phyloP scores from a whole-genome alignment of 2,797 vertebrate species.

The Clarias pachynema region DNA sequence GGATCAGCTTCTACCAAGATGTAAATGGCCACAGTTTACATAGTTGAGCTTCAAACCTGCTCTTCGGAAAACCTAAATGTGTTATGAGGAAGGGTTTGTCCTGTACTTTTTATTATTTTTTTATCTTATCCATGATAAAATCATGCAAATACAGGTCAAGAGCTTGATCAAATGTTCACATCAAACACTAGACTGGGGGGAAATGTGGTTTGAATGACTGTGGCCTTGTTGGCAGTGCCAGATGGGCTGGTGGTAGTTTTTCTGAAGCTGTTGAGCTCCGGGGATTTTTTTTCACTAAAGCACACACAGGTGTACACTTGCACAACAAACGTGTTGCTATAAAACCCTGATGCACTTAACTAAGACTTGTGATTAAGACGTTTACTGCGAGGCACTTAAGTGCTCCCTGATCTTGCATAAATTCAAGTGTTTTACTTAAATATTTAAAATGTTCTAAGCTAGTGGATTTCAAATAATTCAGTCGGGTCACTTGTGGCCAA shows the following conservation, averaged over 20 bases:
- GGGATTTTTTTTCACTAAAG: neutral
- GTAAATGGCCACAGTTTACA: too few species aligned
- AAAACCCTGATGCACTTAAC: neutral
- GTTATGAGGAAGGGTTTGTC: too few species aligned
- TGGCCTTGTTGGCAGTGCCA: neutral
- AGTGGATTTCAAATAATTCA: slow-evolving; percentile 6
- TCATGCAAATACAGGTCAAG: too few species aligned
- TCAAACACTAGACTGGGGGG: neutral
- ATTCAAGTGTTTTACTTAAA: neutral
- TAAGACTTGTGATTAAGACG: neutral
- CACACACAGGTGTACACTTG: neutral
- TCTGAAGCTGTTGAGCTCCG: neutral
- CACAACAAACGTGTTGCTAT: neutral
- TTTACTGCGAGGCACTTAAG: neutral
- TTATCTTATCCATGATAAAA: neutral
- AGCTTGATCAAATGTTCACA: neutral
- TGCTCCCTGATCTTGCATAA: neutral
- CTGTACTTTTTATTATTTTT: too few species aligned
- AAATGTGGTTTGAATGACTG: neutral
- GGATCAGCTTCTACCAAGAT: too few species aligned
- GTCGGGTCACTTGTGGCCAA: slow-evolving; percentile 5
- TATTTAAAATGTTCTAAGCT: slow-evolving; percentile 3
- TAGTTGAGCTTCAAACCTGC: too few species aligned
- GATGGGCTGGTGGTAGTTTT: neutral
- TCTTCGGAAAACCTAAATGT: too few species aligned